Evolutionary conservation across 2,888 invertebrate genomes (phyloP).

Genomic region (Laothoe populi): DNA sequence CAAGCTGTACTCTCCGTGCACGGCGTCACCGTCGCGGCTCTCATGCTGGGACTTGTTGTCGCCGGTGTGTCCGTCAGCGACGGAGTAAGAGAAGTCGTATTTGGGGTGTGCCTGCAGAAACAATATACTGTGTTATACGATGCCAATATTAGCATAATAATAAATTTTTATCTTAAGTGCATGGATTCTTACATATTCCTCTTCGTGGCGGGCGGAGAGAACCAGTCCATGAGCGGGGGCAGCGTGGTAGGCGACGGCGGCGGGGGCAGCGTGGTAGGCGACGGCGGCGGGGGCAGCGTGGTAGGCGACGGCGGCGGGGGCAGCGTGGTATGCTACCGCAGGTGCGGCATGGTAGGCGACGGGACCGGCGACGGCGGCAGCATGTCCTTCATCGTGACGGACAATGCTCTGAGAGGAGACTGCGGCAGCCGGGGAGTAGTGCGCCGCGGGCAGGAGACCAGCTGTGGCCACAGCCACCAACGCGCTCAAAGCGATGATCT

Average conservation of each 20-base stretch:
- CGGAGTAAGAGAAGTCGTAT: conserved; percentile 82
- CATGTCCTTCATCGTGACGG: conserved; percentile 59
- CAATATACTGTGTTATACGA: neutral
- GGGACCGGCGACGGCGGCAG: conserved; percentile 42
- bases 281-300: conserved; percentile 41
- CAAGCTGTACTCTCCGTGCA: conserved; percentile 83
- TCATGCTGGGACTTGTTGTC: conserved; percentile 86
- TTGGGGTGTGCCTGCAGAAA: conserved; percentile 80
- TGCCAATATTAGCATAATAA: neutral
- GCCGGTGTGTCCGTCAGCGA: conserved; percentile 84
- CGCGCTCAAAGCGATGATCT: conserved; percentile 68
- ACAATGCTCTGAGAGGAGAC: conserved; percentile 69
- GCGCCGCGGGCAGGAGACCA: conserved; percentile 65
- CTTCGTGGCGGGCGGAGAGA: conserved; percentile 53
- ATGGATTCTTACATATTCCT: conserved; percentile 61
- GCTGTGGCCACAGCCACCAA: conserved; percentile 71
- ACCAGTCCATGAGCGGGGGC: conserved; percentile 38
- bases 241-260: conserved; percentile 33
- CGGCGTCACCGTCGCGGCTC: conserved; percentile 76
- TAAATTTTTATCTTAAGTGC: neutral
- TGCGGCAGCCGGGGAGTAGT: conserved; percentile 69
- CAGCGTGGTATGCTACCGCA: conserved; percentile 41
- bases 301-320: conserved; percentile 44
- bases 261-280: conserved; percentile 46
- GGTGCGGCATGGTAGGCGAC: conserved; percentile 46